Conservation (phyloP, 2,797 vertebrate genomes). For the Manis pentadactyla region DNA sequence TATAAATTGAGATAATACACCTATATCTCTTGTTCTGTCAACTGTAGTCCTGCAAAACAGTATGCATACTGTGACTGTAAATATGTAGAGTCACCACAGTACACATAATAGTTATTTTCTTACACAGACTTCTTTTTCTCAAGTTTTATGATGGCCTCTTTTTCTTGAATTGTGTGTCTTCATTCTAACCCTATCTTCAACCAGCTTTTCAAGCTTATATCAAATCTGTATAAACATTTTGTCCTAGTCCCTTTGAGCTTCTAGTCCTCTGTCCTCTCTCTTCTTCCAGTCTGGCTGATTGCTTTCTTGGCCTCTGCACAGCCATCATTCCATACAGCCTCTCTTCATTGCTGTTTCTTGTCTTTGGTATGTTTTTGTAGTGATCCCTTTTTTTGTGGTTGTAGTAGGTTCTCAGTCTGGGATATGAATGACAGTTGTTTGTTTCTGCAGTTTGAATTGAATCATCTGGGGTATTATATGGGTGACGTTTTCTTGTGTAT, state of each 20-base stretch:
- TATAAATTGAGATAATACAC: conserved; percentile 9
- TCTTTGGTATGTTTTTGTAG: neutral
- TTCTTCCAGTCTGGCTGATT: neutral
- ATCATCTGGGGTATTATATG: neutral
- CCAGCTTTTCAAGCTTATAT: neutral
- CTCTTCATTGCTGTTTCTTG: neutral
- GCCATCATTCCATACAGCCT: neutral
- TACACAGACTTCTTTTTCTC: neutral
- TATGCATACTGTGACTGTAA: neutral
- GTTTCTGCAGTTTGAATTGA: conserved; percentile 39
- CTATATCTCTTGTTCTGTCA: neutral
- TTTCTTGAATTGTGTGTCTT: neutral
- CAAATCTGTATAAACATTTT: neutral
- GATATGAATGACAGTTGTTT: neutral
- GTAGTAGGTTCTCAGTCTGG: neutral
- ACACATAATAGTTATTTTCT: neutral
- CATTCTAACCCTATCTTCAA: neutral
- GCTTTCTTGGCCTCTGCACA: neutral
- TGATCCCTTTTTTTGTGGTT: neutral
- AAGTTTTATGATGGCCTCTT: neutral
- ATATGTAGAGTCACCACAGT: neutral
- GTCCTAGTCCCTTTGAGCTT: neutral
- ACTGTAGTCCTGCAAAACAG: neutral
- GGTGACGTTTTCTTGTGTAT: neutral
- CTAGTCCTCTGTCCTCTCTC: neutral